A percentile compares a stretch with the other conserved stretches of the same genome.
These are phyloP conservation scores for Sturmia bella DNA, from an alignment of 2,888 invertebrate genomes.

Conservation along the genomic window DNA sequence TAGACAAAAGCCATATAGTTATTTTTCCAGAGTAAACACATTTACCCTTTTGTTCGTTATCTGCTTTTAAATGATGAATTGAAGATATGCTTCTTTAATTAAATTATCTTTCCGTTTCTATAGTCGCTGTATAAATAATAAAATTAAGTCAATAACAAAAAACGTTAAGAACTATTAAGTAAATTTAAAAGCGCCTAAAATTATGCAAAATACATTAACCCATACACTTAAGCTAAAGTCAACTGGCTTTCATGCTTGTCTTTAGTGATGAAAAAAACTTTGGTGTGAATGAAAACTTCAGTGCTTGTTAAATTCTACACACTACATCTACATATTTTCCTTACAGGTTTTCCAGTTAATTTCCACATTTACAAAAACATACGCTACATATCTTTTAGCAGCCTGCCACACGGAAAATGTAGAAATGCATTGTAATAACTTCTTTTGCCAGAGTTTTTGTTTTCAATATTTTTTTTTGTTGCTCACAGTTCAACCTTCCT, in stretches of 20 bases:
- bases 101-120: no score
- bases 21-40: no score
- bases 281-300: neutral
- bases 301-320: neutral
- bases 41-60: no score
- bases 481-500: neutral
- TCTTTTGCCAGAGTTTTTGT: slow-evolving; percentile 13
- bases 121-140: no score
- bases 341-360: slow-evolving; percentile 23
- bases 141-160: neutral
- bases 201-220: neutral
- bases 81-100: no score
- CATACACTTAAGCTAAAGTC: no score
- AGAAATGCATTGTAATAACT: no score
- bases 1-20: no score
- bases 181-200: neutral
- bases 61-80: no score
- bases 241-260: neutral
- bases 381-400: slow-evolving; percentile 24
- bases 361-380: slow-evolving; percentile 23
- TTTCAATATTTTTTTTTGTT: slow-evolving; percentile 1
- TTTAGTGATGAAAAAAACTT: neutral
- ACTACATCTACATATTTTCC: slow-evolving; percentile 7
- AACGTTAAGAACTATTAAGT: no score
- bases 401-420: slow-evolving; percentile 11